Conservation (phyloP, 2,888 invertebrate species). For the Rhamphomyia laevipes region DNA sequence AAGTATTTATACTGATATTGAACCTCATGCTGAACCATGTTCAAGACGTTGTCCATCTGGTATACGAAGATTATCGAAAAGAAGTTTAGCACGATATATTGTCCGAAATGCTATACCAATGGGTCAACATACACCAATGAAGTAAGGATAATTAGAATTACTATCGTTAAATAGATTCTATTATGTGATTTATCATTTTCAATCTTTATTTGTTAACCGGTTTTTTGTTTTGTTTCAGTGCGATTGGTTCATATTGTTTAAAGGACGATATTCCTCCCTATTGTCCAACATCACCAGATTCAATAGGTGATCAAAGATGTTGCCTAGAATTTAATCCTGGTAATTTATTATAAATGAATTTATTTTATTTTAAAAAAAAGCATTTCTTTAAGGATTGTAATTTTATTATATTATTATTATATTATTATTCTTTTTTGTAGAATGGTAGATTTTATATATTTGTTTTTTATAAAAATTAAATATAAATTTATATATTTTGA, state of each 20-base stretch:
- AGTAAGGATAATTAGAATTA: constrained; percentile 38
- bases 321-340: constrained; percentile 34
- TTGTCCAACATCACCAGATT: constrained; percentile 46
- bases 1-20: constrained; percentile 48
- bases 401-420: not conserved
- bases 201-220: not conserved
- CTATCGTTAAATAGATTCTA: not conserved
- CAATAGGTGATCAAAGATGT: constrained; percentile 53
- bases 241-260: constrained; percentile 58
- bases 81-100: constrained; percentile 31
- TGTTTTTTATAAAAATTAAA: no score
- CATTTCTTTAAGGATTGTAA: not conserved
- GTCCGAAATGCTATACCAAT: constrained; percentile 48
- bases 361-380: not conserved
- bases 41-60: constrained; percentile 60
- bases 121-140: constrained; percentile 60
- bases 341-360: constrained; percentile 6
- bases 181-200: not conserved
- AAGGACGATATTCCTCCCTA: constrained; percentile 54
- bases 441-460: no score
- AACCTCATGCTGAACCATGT: constrained; percentile 54
- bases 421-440: no score
- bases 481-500: no score
- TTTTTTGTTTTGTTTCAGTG: constrained; percentile 33
- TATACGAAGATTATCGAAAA: constrained; percentile 29